Base-by-base conservation (phyloP, 2,888 invertebrate species). In the Drosophila macrospina region DNA sequence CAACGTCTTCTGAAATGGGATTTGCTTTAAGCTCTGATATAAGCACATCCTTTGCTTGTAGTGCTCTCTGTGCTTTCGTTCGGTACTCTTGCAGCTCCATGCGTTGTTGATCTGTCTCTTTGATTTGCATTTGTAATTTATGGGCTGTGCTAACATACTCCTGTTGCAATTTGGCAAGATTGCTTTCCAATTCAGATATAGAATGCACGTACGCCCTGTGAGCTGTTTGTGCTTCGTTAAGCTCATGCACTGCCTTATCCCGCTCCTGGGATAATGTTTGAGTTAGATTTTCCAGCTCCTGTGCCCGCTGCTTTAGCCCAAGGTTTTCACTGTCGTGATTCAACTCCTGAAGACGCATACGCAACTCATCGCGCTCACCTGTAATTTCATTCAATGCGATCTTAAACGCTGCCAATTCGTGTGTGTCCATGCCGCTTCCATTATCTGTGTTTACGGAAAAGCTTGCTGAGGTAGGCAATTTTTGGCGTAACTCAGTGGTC, bases 1-100 rank as follows among this genome's bases (percentile, higher is more conserved):
- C 55, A 5, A 24, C 62, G 11, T 30, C 51, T 15, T 69, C 68
- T 3, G n/a, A 2, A 26, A 11, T 24, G 0, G 75, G 69, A 1
- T 79, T 84, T 2, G 89, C 81, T 68, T 93, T 93, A 34, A 96
- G 91, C 78, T 94, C 94, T 6, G 93, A 92, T 61, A 96, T 96
- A 26, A 96, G 91, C 77, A 94, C 94, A 86, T 97, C 97, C 86
- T 97, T 97, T 69, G 95, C 95, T 90, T 95, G 95, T 7, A 97
- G 91, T 65, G 96, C 96, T 73, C 95, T 93, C 80, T 96, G 94
- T 0, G 97, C 97, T 85, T 97, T 95, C n/a, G 94, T 94, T 78
- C 96, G 95, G 91, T 97, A 97, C 57, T 95, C 95, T 57, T 95
- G 94, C 81, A 96, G 93, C 89, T 97, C 96, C 5, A 90, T 88